Percentiles rank a stretch among this genome's conserved stretches.
Evolutionary conservation across 1,140 invertebrate genomes (phyloP).

Genomic region (Pseudomyrmex pallidus): DNA sequence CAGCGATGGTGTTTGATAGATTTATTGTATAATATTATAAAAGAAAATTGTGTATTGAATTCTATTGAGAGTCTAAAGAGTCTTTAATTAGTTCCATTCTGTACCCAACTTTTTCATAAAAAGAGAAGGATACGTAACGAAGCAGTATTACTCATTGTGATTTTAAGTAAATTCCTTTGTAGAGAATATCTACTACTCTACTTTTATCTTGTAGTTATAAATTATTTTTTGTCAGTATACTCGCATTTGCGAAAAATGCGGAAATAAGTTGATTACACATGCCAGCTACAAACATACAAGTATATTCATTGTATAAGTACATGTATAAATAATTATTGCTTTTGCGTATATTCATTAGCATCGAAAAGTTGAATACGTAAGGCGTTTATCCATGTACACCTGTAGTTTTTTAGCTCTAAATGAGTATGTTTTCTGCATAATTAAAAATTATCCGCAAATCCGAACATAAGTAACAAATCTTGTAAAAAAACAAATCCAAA

Average conservation of each 20-base stretch:
- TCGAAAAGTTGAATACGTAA: too few species aligned
- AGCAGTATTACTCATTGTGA: conserved; percentile 83
- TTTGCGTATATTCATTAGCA: too few species aligned
- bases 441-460: too few species aligned
- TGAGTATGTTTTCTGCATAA: too few species aligned
- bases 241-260: neutral
- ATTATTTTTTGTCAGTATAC: conserved; percentile 8
- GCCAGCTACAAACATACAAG: too few species aligned
- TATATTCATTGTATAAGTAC: too few species aligned
- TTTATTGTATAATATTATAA: conserved; percentile 23
- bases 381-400: too few species aligned
- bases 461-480: too few species aligned
- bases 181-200: conserved; percentile 19
- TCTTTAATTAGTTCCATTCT: conserved; percentile 11
- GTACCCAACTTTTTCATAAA: conserved; percentile 29
- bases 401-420: too few species aligned
- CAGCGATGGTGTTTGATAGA: neutral
- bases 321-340: too few species aligned
- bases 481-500: too few species aligned
- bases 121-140: conserved; percentile 68
- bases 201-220: neutral
- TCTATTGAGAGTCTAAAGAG: neutral
- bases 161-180: conserved; percentile 66
- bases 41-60: conserved; percentile 34
- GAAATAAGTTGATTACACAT: too few species aligned